These are phyloP conservation scores for Tachysurus fulvidraco DNA, from an alignment of 2,113 vertebrate species.

Conservation along the genomic window DNA sequence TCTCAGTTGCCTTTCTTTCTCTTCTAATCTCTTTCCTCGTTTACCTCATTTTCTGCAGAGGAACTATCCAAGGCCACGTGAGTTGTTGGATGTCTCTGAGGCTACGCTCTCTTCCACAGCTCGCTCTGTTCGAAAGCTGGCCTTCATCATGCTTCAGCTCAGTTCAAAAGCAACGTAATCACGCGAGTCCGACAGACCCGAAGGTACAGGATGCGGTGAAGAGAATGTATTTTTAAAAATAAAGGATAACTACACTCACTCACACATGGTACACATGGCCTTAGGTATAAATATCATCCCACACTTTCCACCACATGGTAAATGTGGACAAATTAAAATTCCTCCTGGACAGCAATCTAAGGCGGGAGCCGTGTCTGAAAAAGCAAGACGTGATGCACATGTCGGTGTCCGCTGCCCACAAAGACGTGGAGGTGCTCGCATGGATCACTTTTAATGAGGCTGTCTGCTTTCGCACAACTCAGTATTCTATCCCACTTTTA, in stretches of 20 bases:
- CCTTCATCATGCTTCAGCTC: conserved; percentile 6
- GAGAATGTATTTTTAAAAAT: conserved; percentile 17
- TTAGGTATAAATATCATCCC: conserved; percentile 40
- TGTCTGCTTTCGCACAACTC: conserved; percentile 29
- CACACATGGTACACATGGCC: conserved; percentile 16
- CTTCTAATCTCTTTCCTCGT: conserved; percentile 32
- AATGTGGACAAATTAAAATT: conserved; percentile 54
- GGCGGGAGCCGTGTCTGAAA: conserved; percentile 28
- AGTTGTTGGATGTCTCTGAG: conserved; percentile 23
- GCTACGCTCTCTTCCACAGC: background rate
- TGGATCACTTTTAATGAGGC: conserved; percentile 52
- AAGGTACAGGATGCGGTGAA: conserved; percentile 20
- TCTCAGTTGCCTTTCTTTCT: conserved; percentile 36
- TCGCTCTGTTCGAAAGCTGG: conserved; percentile 16
- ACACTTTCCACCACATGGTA: conserved; percentile 33
- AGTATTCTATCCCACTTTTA: conserved; percentile 36
- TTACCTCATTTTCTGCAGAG: conserved; percentile 30
- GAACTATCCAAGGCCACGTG: conserved; percentile 29
- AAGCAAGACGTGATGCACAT: conserved; percentile 39
- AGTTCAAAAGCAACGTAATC: conserved; percentile 23
- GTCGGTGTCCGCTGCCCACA: conserved; percentile 36
- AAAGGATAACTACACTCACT: conserved; percentile 7
- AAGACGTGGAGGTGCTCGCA: conserved; percentile 9
- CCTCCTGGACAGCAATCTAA: conserved; percentile 44
- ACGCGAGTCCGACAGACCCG: conserved; percentile 20